Base-by-base conservation (phyloP, 2,113 vertebrate species). In the Bubo blakistoni region DNA sequence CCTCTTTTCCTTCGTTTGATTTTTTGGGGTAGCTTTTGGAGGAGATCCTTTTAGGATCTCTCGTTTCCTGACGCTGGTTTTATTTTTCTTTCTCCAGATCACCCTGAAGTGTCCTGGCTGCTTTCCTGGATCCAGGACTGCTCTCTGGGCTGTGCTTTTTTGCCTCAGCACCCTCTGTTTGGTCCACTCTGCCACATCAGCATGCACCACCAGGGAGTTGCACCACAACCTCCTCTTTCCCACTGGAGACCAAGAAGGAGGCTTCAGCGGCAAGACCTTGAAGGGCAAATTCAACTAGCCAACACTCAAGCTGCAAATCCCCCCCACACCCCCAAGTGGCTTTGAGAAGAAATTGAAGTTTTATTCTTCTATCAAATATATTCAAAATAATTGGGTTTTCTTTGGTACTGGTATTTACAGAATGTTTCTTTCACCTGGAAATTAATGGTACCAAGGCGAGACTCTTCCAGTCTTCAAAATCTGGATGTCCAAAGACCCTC, bases 331-430 rank as follows among this genome's bases (percentile, higher is more conserved):
- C 18, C 10, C 40, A 61, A 76, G 76, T 14, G 25, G n/a, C 49
- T 96, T 82, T 61, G 58, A 94, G 58, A 54, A 74, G 58, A 66
- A 88, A 58, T 3, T 26, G n/a, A 73, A 80, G n/a, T 27, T 85
- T 81, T 49, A 9, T 44, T 78, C 71, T 40, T 80, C 25, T 58
- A 27, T 32, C 30, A 80, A 73, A 51, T 72, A 4, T 13, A 25
- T 66, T 57, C 6, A 79, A 80, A 69, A 51, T 21, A 47, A 77
- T 11, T 32, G n/a, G 18, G 3, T 19, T 92, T 89, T 88, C 49
- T 85, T 94, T 44, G 22, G 8, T 88, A 88, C 36, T 5, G 2
- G 0, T 58, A 58, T 69, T 91, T 58, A 80, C 89, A 87, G 19
- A 19, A 18, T n/a, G 21, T 21, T 76, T 87, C 36, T 92, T 69